Percentiles rank a stretch among this genome's conserved stretches.
phyloP scores from a whole-genome alignment of 2,888 invertebrate species.

The Patella caerulea region DNA sequence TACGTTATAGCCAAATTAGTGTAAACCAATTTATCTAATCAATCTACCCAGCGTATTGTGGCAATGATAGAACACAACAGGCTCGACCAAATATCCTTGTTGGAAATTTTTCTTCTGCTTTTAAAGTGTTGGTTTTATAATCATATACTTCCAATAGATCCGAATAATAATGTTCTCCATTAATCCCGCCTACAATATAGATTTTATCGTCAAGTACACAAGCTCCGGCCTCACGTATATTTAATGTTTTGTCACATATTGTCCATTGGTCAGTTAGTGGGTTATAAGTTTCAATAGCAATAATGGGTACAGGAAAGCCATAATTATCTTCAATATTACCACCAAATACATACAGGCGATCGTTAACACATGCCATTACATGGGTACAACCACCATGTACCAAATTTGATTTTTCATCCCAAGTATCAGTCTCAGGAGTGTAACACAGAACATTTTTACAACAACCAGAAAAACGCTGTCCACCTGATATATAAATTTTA shows the following conservation, averaged over 20 bases:
- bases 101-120: slow-evolving; percentile 61
- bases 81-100: slow-evolving; percentile 66
- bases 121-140: slow-evolving; percentile 56
- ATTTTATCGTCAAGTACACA: slow-evolving; percentile 60
- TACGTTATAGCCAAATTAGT: too few relatives aligned
- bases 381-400: slow-evolving; percentile 64
- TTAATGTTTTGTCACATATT: slow-evolving; percentile 57
- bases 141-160: slow-evolving; percentile 64
- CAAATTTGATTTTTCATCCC: slow-evolving; percentile 65
- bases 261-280: slow-evolving; percentile 64
- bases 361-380: slow-evolving; percentile 58
- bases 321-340: slow-evolving; percentile 69
- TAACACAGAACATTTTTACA: slow-evolving; percentile 63
- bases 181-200: slow-evolving; percentile 69
- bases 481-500: slow-evolving; percentile 66
- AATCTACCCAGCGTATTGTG: slow-evolving; percentile 48
- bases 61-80: slow-evolving; percentile 66
- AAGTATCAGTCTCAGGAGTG: slow-evolving; percentile 56
- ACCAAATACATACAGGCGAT: slow-evolving; percentile 64
- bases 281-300: slow-evolving; percentile 62
- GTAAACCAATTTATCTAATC: too few relatives aligned
- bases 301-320: slow-evolving; percentile 67
- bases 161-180: slow-evolving; percentile 67
- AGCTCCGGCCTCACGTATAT: slow-evolving; percentile 68
- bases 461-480: slow-evolving; percentile 68